Percentiles rank a stretch among this genome's conserved stretches.
These are phyloP conservation scores for Ethmia dodecea DNA, from an alignment of 2,888 invertebrate genomes.

Conservation along the genomic window DNA sequence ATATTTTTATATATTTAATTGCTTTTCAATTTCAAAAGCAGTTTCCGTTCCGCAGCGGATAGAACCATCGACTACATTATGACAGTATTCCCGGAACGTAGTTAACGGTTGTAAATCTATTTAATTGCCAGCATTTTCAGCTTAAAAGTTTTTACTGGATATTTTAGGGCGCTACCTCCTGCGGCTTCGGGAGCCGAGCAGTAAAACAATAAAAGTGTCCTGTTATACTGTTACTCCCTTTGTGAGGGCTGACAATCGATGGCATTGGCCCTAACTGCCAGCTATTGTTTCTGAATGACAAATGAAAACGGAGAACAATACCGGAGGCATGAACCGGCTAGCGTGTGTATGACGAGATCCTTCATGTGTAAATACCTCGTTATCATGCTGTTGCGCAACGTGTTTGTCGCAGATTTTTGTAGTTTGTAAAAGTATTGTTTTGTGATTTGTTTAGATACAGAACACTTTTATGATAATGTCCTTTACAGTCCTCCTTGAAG, in stretches of 20 bases:
- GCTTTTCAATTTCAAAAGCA: no score
- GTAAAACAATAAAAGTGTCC: conserved; percentile 70
- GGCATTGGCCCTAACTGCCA: conserved; percentile 50
- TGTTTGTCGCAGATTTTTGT: no score
- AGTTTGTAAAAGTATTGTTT: no score
- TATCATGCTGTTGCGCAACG: no score
- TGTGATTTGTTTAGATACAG: no score
- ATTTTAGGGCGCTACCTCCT: conserved; percentile 68
- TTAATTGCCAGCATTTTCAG: conserved; percentile 59
- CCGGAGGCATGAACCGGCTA: conserved; percentile 17
- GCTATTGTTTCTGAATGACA: conserved; percentile 56
- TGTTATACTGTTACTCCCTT: conserved; percentile 58
- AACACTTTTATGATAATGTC: no score
- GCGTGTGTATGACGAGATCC: no score
- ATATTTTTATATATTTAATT: no score
- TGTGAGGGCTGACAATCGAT: conserved; percentile 45
- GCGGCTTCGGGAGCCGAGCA: conserved; percentile 60
- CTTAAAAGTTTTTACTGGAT: conserved; percentile 43
- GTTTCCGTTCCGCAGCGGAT: no score
- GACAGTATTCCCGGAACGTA: conserved; percentile 53
- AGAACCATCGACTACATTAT: no score
- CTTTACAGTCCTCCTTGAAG: no score
- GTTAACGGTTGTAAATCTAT: conserved; percentile 67
- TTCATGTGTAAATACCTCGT: no score
- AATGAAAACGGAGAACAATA: conserved; percentile 59